A percentile compares a stretch with the other conserved stretches of the same genome.
Conservation (phyloP, 2,888 invertebrate species). For the Rhyacophila evoluta region DNA sequence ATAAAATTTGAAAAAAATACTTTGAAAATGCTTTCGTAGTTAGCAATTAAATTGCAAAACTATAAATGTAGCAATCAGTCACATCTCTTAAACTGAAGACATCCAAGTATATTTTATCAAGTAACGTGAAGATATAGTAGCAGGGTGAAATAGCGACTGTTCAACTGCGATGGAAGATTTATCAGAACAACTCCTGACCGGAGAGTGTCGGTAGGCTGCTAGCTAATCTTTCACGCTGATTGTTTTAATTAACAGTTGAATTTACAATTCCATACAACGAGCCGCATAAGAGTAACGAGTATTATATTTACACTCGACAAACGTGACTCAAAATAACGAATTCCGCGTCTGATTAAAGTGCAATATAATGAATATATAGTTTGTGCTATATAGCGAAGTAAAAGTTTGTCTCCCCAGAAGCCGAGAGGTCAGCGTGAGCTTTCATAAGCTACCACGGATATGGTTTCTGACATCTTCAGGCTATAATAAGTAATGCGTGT, state of each 20-base stretch:
- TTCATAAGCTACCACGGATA: neutral
- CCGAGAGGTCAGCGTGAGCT: no score
- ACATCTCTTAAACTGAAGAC: neutral
- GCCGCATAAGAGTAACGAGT: neutral
- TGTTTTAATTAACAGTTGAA: conserved; percentile 24
- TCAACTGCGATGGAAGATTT: conserved; percentile 15
- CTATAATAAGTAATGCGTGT: no score
- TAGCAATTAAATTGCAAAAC: no score
- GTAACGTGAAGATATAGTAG: conserved; percentile 4
- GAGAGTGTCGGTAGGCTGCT: conserved; percentile 1
- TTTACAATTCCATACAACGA: neutral
- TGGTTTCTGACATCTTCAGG: no score
- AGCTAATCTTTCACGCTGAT: conserved; percentile 17
- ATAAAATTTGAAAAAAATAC: no score
- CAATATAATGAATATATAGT: neutral
- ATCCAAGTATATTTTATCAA: neutral
- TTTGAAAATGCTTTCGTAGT: no score
- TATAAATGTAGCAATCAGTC: no score
- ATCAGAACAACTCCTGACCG: conserved; percentile 19
- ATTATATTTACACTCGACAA: neutral
- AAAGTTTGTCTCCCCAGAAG: no score
- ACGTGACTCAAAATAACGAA: neutral
- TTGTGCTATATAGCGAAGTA: no score
- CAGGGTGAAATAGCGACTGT: neutral
- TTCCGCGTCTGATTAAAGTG: no score